A percentile compares a stretch with the other conserved stretches of the same genome.
Conservation (phyloP, 2,888 invertebrate species). For the Chrysotoxum bicinctum region DNA sequence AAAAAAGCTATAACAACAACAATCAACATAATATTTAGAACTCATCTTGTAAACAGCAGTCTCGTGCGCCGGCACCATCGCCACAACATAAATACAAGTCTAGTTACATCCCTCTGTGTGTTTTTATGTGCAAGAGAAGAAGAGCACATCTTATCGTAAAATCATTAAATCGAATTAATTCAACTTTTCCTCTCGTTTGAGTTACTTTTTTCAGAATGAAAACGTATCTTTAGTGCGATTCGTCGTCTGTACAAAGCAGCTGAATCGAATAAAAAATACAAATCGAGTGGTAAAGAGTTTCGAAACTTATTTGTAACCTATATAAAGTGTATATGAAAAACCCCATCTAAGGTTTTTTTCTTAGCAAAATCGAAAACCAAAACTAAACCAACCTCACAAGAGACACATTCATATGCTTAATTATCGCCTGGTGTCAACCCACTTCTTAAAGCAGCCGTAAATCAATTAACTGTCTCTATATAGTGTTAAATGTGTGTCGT, state of each 20-base stretch:
- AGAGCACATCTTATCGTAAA: conserved; percentile 48
- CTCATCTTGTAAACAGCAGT: conserved; percentile 55
- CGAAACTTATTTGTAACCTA: not conserved
- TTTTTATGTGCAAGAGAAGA: conserved; percentile 53
- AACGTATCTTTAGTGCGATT: conserved; percentile 58
- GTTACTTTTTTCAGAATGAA: conserved; percentile 55
- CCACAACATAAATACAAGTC: conserved; percentile 16
- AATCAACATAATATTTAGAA: conserved; percentile 21
- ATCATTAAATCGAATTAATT: conserved; percentile 62
- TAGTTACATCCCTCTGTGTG: conserved; percentile 33
- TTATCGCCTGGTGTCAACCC: conserved; percentile 95
- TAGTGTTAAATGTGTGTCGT: conserved; percentile 39
- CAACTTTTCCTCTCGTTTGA: conserved; percentile 71
- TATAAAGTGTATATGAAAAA: not conserved
- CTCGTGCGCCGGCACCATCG: conserved; percentile 67
- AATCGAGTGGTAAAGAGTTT: not conserved
- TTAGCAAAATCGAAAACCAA: conserved; percentile 16
- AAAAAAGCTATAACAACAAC: conserved; percentile 10
- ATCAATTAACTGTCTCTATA: conserved; percentile 78
- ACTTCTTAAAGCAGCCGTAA: conserved; percentile 96
- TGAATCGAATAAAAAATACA: not conserved
- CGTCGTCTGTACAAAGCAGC: conserved; percentile 36
- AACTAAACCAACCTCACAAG: conserved; percentile 7
- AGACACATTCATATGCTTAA: conserved; percentile 87
- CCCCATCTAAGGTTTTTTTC: conserved; percentile 39